Evolutionary conservation across 2,888 invertebrate genomes (phyloP).

Genomic region (Notodonta ziczac): DNA sequence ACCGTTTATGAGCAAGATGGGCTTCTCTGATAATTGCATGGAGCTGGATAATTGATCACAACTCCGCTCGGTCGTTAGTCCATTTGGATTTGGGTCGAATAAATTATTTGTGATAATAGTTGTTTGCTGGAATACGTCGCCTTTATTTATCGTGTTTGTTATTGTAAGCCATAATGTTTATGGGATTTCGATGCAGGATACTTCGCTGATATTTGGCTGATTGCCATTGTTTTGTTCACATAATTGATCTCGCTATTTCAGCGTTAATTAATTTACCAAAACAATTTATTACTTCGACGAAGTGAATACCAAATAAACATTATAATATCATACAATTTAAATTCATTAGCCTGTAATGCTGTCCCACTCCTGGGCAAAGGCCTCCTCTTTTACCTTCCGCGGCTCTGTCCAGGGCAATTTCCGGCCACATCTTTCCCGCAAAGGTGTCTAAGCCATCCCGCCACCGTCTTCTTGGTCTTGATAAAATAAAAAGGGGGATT

Average conservation of each 20-base stretch:
- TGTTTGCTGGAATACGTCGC: slow-evolving; percentile 34
- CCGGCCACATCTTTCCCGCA: no score
- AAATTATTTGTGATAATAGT: slow-evolving; percentile 49
- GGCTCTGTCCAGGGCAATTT: no score
- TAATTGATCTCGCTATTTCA: background rate
- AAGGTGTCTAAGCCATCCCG: no score
- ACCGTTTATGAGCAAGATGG: slow-evolving; percentile 61
- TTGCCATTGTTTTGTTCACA: background rate
- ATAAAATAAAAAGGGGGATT: no score
- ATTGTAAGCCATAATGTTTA: background rate
- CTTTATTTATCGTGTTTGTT: slow-evolving; percentile 28
- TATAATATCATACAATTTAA: no score
- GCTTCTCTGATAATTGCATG: slow-evolving; percentile 58
- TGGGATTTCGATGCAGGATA: background rate
- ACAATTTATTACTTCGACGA: no score
- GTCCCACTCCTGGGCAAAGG: no score
- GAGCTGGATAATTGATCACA: slow-evolving; percentile 47
- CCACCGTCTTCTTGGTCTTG: no score
- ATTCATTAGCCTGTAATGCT: no score
- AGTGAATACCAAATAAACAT: no score
- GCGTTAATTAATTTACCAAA: no score
- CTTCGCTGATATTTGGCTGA: background rate
- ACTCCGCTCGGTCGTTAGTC: slow-evolving; percentile 39
- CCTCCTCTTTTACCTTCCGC: no score
- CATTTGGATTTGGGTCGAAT: slow-evolving; percentile 57